Conservation (phyloP, 2,113 vertebrate species). For the Aythya baeri region DNA sequence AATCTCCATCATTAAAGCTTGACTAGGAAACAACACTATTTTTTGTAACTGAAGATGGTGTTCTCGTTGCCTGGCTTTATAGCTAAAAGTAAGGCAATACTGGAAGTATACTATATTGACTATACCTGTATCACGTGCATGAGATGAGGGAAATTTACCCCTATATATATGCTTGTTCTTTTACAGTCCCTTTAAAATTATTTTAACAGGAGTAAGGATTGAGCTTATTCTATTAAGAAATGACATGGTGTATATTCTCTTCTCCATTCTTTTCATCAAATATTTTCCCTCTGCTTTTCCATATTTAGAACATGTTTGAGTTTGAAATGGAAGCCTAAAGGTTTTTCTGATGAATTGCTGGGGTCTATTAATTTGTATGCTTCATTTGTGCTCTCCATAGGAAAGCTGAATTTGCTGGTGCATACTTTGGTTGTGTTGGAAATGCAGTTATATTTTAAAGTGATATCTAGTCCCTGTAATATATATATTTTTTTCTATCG, state of each 20-base stretch:
- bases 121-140: not conserved
- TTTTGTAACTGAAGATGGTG: not conserved
- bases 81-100: not conserved
- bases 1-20: not conserved
- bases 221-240: constrained; percentile 21
- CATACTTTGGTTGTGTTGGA: constrained; percentile 25
- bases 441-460: constrained; percentile 55
- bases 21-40: not conserved
- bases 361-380: constrained; percentile 48
- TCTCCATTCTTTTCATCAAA: constrained; percentile 1
- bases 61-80: not conserved
- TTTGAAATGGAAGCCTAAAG: constrained; percentile 54
- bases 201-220: not conserved
- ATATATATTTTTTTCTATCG: constrained; percentile 25
- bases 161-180: not conserved
- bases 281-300: constrained; percentile 8
- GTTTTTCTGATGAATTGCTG: constrained; percentile 24
- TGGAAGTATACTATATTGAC: not conserved
- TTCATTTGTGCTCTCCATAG: constrained; percentile 42
- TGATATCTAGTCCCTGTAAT: constrained; percentile 13
- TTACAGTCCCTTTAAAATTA: not conserved
- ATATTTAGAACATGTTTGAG: constrained; percentile 7
- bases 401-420: constrained; percentile 46
- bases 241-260: not conserved
- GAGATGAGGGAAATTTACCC: not conserved